These are phyloP conservation scores for Passer montanus DNA, from an alignment of 2,113 vertebrate species.

Conservation along the genomic window DNA sequence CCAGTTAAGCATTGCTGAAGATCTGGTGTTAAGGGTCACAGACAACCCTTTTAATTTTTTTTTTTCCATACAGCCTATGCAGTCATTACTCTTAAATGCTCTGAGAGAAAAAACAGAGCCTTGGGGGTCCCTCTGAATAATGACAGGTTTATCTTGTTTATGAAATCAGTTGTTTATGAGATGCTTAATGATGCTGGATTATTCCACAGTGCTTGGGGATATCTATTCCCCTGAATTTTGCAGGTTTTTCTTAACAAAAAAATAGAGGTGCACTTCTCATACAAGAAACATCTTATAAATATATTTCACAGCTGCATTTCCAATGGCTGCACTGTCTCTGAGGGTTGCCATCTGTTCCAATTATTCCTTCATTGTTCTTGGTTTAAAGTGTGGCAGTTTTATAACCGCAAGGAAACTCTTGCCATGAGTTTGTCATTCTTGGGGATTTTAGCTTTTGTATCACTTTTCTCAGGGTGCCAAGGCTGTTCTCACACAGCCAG, in stretches of 20 bases:
- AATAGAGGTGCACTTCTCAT: slow-evolving; percentile 36
- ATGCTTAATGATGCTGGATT: background rate
- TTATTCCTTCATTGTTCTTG: slow-evolving; percentile 68
- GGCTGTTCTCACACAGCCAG: background rate
- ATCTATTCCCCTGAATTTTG: slow-evolving; percentile 23
- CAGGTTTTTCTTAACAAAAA: slow-evolving; percentile 49
- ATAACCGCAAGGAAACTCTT: slow-evolving; percentile 52
- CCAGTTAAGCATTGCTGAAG: background rate
- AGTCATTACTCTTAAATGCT: background rate
- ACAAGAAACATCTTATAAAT: slow-evolving; percentile 52
- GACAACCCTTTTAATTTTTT: background rate
- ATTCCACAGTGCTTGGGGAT: slow-evolving; percentile 8
- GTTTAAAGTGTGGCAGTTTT: slow-evolving; percentile 65
- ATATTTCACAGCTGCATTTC: slow-evolving; percentile 67
- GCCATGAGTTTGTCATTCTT: slow-evolving; percentile 28
- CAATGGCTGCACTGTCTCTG: slow-evolving; percentile 39
- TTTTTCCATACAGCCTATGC: background rate
- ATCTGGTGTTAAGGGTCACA: background rate
- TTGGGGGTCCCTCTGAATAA: background rate
- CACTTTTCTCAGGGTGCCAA: background rate
- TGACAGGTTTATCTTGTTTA: background rate
- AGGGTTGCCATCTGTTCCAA: slow-evolving; percentile 72
- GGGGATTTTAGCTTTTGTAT: background rate
- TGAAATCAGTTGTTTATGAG: background rate
- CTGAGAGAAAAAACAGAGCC: background rate